These are phyloP conservation scores for Steinernema carpocapsae DNA, from an alignment of 2,888 invertebrate genomes.

Conservation along the genomic window DNA sequence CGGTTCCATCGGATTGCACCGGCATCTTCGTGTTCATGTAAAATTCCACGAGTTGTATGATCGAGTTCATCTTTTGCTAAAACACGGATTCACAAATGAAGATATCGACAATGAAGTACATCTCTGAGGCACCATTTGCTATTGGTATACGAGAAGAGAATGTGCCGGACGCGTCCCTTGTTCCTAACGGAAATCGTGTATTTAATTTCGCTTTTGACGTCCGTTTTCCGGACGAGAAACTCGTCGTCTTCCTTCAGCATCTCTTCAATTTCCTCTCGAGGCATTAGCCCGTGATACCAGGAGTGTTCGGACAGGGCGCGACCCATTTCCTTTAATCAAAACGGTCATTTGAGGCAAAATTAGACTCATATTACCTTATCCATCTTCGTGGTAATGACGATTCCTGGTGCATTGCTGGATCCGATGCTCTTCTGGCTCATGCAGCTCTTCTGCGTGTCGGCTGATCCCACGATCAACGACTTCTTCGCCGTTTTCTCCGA, in stretches of 20 bases:
- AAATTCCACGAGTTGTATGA: conserved; percentile 41
- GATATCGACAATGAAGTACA: not conserved
- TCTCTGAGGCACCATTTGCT: not conserved
- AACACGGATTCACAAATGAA: not conserved
- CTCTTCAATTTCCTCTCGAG: not conserved
- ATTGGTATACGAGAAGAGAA: not conserved
- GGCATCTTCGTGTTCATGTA: conserved; percentile 42
- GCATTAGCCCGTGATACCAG: not conserved
- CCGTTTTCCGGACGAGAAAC: not conserved
- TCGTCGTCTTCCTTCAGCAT: conserved; percentile 2
- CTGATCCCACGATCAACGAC: not conserved
- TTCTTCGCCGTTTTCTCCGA: not conserved
- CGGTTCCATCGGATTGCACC: conserved; percentile 41
- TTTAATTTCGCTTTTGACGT: not conserved
- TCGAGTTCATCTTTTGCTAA: conserved; percentile 5
- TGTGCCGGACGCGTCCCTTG: conserved; percentile 4
- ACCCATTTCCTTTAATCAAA: not conserved
- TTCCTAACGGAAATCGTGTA: conserved; percentile 33
- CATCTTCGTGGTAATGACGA: not conserved
- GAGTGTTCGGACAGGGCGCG: not conserved
- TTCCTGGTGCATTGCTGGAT: not conserved
- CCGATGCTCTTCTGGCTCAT: not conserved
- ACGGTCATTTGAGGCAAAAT: no score
- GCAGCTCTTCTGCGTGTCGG: not conserved
- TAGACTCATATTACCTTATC: not conserved